Conservation (phyloP, 2,797 vertebrate genomes). For the Galago senegalensis region DNA sequence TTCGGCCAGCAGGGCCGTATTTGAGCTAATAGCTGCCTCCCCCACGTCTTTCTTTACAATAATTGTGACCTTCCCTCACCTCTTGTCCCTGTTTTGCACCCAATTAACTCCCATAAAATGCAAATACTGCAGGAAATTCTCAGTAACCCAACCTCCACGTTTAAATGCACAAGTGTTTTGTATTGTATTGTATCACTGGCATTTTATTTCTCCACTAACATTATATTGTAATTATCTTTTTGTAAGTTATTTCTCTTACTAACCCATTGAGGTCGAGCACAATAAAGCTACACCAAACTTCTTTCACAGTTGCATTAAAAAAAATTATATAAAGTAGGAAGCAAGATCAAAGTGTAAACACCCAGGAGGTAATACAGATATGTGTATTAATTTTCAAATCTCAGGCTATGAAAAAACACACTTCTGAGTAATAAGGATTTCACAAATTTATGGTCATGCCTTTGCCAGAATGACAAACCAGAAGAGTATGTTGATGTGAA, state of each 20-base stretch:
- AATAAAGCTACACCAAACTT: background rate
- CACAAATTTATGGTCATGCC: background rate
- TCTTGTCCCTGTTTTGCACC: background rate
- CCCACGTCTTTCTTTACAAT: background rate
- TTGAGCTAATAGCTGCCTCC: background rate
- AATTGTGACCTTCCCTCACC: background rate
- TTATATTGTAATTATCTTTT: background rate
- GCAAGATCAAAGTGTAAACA: background rate
- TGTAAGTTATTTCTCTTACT: background rate
- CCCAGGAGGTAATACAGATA: background rate
- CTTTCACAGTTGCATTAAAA: background rate
- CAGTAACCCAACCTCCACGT: background rate
- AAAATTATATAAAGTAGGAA: background rate
- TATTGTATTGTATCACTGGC: background rate
- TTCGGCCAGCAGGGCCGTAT: fast-evolving
- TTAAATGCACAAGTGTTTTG: background rate
- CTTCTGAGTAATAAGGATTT: background rate
- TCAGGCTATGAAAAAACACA: background rate
- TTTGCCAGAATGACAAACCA: background rate
- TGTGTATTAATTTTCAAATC: background rate
- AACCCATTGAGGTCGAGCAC: background rate
- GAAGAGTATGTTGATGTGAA: background rate
- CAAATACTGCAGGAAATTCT: background rate
- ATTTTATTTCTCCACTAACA: background rate
- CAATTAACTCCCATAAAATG: background rate